These are phyloP conservation scores for Sebastes fasciatus DNA, from an alignment of 2,113 vertebrate genomes.

Conservation along the genomic window DNA sequence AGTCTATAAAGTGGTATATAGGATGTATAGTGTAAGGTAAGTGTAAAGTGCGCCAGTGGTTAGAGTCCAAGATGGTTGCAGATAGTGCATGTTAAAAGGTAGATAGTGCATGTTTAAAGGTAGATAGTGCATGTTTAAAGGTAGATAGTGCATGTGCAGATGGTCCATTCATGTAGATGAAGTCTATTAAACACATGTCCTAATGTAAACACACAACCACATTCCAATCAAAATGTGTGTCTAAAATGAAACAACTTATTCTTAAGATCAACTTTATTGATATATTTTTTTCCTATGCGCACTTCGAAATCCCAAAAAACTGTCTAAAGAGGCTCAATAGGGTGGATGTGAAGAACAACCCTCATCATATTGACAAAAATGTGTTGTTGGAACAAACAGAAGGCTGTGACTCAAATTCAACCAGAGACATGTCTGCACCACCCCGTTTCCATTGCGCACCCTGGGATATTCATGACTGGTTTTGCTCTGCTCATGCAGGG, in stretches of 20 bases:
- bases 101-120: too few species aligned
- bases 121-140: too few species aligned
- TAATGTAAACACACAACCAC: background rate
- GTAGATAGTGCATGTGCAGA: too few species aligned
- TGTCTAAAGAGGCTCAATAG: background rate
- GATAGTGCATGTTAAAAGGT: too few species aligned
- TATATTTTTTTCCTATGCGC: background rate
- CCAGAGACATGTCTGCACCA: constrained; percentile 51
- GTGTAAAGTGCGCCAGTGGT: too few species aligned
- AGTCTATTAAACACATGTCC: background rate
- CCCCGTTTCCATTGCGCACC: constrained; percentile 68
- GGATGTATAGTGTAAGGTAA: too few species aligned
- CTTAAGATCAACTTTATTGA: background rate
- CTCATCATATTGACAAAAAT: constrained; percentile 44
- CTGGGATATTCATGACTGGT: constrained; percentile 19
- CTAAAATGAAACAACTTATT: background rate
- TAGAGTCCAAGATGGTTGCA: too few species aligned
- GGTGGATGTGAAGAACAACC: constrained; percentile 21
- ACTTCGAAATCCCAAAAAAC: background rate
- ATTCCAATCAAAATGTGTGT: background rate
- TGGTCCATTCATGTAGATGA: background rate
- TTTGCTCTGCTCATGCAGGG: background rate
- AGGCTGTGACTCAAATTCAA: constrained; percentile 64
- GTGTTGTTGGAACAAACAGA: constrained; percentile 40
- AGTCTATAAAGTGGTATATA: too few species aligned